Conservation (phyloP, 2,888 invertebrate species). For the Drosophila fungiperda region DNA sequence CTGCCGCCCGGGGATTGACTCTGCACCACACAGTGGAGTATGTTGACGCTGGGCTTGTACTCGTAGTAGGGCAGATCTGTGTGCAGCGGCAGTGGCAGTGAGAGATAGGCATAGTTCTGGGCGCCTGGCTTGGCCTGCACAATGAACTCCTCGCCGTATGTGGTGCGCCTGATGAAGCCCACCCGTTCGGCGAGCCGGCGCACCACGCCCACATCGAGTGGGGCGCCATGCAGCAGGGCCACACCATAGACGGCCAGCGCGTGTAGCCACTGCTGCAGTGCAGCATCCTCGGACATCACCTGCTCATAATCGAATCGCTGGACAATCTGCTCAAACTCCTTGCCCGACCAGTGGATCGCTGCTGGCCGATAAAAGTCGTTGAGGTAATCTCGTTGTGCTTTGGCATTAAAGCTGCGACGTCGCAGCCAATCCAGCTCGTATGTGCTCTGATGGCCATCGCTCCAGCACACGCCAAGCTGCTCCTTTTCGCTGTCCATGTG, state of each 20-base stretch:
- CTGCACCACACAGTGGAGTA: conserved; percentile 90
- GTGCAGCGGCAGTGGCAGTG: conserved; percentile 89
- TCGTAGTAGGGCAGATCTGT: conserved; percentile 92
- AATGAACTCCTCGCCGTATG: conserved; percentile 90
- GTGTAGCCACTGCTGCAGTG: conserved; percentile 87
- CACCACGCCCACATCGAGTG: conserved; percentile 86
- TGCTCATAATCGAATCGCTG: conserved; percentile 86
- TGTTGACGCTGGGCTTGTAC: conserved; percentile 90
- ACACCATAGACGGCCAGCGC: conserved; percentile 89
- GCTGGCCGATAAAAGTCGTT: conserved; percentile 86
- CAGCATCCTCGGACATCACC: conserved; percentile 85
- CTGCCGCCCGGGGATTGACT: conserved; percentile 88
- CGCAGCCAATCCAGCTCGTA: conserved; percentile 87
- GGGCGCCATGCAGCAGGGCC: conserved; percentile 87
- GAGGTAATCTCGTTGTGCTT: conserved; percentile 86
- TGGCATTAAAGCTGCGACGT: conserved; percentile 86
- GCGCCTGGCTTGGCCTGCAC: conserved; percentile 89
- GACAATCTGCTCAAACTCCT: conserved; percentile 86
- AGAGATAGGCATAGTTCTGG: conserved; percentile 91
- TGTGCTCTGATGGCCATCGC: conserved; percentile 87
- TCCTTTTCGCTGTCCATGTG: conserved; percentile 58
- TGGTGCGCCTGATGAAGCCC: conserved; percentile 89
- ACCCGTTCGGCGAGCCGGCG: conserved; percentile 88
- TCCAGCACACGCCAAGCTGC: conserved; percentile 86
- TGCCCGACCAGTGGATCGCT: conserved; percentile 86